These are phyloP conservation scores for Tetheella fluctuosa DNA, from an alignment of 2,888 invertebrate genomes.

Conservation along the genomic window DNA sequence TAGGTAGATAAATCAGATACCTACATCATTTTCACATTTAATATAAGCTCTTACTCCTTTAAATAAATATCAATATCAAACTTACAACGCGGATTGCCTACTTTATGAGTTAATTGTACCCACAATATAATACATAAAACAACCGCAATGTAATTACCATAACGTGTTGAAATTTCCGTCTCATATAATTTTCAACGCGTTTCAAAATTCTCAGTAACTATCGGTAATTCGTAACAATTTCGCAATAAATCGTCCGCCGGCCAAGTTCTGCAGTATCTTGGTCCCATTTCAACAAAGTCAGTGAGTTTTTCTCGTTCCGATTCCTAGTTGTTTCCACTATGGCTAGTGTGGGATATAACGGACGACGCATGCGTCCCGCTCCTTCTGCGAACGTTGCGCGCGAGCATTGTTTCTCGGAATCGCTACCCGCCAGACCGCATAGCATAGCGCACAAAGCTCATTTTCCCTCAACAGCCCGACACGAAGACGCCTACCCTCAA, in stretches of 20 bases:
- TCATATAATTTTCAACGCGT: conserved; percentile 20
- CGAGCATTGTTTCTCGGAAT: conserved; percentile 79
- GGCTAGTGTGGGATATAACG: conserved; percentile 66
- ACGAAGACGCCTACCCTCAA: conserved; percentile 67
- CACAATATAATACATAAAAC: conserved; percentile 9
- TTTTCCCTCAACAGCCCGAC: conserved; percentile 56
- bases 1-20: too few species aligned
- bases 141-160: conserved; percentile 5
- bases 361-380: conserved; percentile 66
- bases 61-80: not conserved
- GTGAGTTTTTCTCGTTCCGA: conserved; percentile 76
- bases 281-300: conserved; percentile 75
- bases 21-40: not conserved
- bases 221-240: conserved; percentile 72
- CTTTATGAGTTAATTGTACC: not conserved
- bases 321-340: conserved; percentile 73
- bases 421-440: conserved; percentile 69
- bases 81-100: not conserved
- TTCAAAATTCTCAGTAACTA: conserved; percentile 56
- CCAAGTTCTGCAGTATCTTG: conserved; percentile 60
- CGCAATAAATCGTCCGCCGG: conserved; percentile 66
- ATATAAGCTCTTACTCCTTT: too few species aligned
- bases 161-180: conserved; percentile 13
- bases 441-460: conserved; percentile 59
- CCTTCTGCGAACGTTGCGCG: conserved; percentile 73